phyloP scores from a whole-genome alignment of 2,888 invertebrate genomes.

The Pyrrhosoma nymphula region DNA sequence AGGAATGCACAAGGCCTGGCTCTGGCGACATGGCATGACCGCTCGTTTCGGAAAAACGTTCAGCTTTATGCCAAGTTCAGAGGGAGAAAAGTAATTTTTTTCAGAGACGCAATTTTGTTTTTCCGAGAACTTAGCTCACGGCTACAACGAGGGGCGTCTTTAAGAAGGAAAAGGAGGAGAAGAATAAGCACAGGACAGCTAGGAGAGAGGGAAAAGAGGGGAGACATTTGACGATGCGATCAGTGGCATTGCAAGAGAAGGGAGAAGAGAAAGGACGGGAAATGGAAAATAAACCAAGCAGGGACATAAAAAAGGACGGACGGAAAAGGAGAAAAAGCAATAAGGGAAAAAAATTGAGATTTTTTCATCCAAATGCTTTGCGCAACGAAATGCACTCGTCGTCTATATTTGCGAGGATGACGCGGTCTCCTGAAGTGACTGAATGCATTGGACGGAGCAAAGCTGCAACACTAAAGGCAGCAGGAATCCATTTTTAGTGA shows the following conservation, averaged over 20 bases:
- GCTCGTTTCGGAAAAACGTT: neutral
- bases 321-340: neutral
- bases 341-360: neutral
- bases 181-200: neutral
- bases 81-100: neutral
- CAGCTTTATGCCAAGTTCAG: neutral
- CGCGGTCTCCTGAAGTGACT: neutral
- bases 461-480: no score
- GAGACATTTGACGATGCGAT: no score
- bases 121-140: neutral
- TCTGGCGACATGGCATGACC: neutral
- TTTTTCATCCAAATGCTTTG: neutral
- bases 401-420: neutral
- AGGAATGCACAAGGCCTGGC: no score
- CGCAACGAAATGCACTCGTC: neutral
- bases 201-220: neutral
- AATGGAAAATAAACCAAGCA: neutral
- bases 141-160: neutral
- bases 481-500: no score
- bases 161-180: neutral
- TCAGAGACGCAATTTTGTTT: neutral
- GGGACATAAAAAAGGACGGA: neutral
- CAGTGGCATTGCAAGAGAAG: neutral
- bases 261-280: neutral
- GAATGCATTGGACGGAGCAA: no score